These are phyloP conservation scores for Blastobasis lacticolella DNA, from an alignment of 2,888 invertebrate species.

Conservation along the genomic window DNA sequence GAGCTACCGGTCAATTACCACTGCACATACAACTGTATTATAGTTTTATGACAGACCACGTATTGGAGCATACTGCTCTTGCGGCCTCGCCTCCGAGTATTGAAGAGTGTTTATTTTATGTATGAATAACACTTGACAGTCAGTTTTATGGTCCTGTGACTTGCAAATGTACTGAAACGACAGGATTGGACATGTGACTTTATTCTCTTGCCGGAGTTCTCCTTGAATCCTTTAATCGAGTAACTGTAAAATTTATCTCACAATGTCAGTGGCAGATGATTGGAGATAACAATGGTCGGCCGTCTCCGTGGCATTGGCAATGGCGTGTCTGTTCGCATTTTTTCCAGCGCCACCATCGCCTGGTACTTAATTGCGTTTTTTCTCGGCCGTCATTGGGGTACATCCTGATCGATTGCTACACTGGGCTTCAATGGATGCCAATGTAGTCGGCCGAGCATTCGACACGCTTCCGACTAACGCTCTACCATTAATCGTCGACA, in stretches of 20 bases:
- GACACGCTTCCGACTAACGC: constrained; percentile 22
- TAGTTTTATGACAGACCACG: constrained; percentile 1
- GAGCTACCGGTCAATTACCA: not conserved
- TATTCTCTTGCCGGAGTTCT: no score
- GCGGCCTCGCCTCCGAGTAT: not conserved
- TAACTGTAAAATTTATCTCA: no score
- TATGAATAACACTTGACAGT: no score
- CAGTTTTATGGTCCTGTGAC: not conserved
- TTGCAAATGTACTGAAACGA: not conserved
- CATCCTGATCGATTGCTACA: constrained; percentile 42
- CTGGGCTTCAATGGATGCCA: constrained; percentile 13
- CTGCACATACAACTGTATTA: not conserved
- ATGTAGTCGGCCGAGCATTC: constrained; percentile 18
- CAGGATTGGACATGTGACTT: not conserved
- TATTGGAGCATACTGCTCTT: not conserved
- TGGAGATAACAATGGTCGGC: not conserved
- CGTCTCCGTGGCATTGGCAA: constrained; percentile 28
- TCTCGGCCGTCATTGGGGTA: constrained; percentile 21
- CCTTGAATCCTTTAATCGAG: no score
- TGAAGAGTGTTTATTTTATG: not conserved
- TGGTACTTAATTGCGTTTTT: constrained; percentile 30
- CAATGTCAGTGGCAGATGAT: no score
- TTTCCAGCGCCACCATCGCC: constrained; percentile 20
- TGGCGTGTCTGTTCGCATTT: constrained; percentile 26
- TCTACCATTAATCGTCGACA: no score